Base-by-base conservation (phyloP, 1,140 invertebrate genomes). In the Macrostomum lignano region DNA sequence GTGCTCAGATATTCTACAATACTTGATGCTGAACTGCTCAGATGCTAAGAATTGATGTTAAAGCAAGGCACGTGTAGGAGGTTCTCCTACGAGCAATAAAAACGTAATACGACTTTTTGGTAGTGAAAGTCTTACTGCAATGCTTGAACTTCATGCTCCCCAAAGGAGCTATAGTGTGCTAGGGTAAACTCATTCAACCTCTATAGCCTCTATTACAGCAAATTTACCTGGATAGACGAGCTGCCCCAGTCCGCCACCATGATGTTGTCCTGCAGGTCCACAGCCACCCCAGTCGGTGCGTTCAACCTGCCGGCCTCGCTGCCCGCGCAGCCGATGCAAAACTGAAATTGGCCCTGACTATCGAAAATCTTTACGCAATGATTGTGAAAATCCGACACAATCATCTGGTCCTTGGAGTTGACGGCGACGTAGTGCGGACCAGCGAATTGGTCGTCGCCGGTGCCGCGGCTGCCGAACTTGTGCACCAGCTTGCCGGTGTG, bases 401-500 rank as follows among this genome's bases (percentile, higher is more conserved):
- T n/a, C n/a, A 38, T 38, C 17, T 52, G 31, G 17, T 37, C 35
- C 14, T 3, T 6, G n/a, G 14, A 9, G 22, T 38, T 38, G 2
- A 31, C 28, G 5, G 37, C 22, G 9, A 38, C 33, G 25, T 23
- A 38, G 20, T 23, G 31, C n/a, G 37, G 37, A 9, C 20, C 10
- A 19, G 31, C 25, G 25, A 38, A 38, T 33, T 38, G 37, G 10
- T 25, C 17, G 7, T 17, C 36, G 23, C 25, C 15, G 0, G 51
- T 56, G 9, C 52, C 52, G 7, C 51, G 40, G 3, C 48, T 45
- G 6, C 52, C 52, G 43, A 57, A 55, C 38, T 53, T 53, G 15
- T 49, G 46, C 25, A 57, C 37, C 10, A 57, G 39, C 42, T 54
- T 54, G 19, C 64, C 63, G 44, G 60, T 62, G 14, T 54, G 48